Conservation (phyloP, 2,113 vertebrate species). For the Dipodomys ordii region DNA sequence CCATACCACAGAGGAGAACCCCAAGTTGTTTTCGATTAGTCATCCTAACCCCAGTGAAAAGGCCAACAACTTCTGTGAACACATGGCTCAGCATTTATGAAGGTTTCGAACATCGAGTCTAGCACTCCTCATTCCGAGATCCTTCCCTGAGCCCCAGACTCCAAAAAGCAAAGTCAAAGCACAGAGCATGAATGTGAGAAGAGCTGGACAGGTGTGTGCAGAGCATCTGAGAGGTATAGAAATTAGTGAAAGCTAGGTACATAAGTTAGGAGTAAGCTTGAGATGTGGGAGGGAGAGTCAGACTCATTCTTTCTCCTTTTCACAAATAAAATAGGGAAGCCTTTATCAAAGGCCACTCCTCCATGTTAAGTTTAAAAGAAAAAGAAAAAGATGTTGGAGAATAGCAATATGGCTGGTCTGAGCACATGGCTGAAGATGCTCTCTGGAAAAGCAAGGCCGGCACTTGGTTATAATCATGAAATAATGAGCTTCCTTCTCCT, state of each 20-base stretch:
- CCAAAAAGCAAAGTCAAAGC: neutral
- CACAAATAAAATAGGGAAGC: neutral
- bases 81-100: neutral
- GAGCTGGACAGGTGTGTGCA: neutral
- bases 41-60: neutral
- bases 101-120: neutral
- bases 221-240: rapidly evolving
- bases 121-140: neutral
- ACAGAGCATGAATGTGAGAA: neutral
- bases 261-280: too few relatives aligned
- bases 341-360: neutral
- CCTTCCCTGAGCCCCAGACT: neutral
- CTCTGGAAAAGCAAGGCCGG: neutral
- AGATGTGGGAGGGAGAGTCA: neutral
- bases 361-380: neutral
- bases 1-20: neutral
- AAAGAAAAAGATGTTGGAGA: neutral
- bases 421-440: neutral
- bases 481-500: too few relatives aligned
- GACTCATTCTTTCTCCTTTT: neutral
- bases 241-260: too few relatives aligned
- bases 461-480: neutral
- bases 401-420: neutral
- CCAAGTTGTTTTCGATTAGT: neutral
- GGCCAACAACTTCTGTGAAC: neutral